These are phyloP conservation scores for Epizoanthus ramosus DNA, from an alignment of 92 coral and sea anemone genomes.

Conservation along the genomic window DNA sequence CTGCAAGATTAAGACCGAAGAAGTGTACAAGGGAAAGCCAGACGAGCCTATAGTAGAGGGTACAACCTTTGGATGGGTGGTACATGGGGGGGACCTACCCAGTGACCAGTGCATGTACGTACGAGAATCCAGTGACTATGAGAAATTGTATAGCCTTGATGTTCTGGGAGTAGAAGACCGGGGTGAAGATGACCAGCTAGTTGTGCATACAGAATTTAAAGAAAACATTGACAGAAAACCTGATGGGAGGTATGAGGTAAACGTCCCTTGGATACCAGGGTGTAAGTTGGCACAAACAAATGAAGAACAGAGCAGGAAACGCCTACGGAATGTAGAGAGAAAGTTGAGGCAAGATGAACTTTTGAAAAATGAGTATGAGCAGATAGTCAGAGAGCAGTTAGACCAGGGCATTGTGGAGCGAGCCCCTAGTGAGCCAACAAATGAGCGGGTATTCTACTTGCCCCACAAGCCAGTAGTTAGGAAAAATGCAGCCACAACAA, in stretches of 20 bases:
- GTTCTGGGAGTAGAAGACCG: slow-evolving; percentile 1
- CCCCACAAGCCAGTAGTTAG: slow-evolving; percentile 23
- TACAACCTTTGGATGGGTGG: slow-evolving; percentile 59
- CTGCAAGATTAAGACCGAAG: slow-evolving; percentile 54
- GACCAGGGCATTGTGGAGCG: no score
- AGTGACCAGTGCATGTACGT: slow-evolving; percentile 19
- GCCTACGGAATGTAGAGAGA: slow-evolving; percentile 34
- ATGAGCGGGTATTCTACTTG: slow-evolving; percentile 25
- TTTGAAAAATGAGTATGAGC: slow-evolving; percentile 19
- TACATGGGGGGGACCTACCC: slow-evolving; percentile 34
- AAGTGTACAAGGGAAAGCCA: slow-evolving; percentile 51
- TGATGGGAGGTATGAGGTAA: slow-evolving; percentile 46
- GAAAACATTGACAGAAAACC: no score
- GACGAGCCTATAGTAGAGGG: slow-evolving; percentile 58
- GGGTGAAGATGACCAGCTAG: no score
- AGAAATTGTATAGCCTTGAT: slow-evolving; percentile 45
- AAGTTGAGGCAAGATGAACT: slow-evolving; percentile 32
- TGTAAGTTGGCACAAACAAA: slow-evolving; percentile 39
- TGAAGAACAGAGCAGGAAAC: slow-evolving; percentile 36
- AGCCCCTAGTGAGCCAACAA: slow-evolving; percentile 25
- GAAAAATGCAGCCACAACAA: background rate
- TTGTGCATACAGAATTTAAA: no score
- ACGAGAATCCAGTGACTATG: slow-evolving; percentile 48
- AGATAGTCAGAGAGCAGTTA: background rate
- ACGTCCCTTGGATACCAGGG: slow-evolving; percentile 31